phyloP scores from a whole-genome alignment of 2,113 vertebrate species.

The Oreochromis aureus region DNA sequence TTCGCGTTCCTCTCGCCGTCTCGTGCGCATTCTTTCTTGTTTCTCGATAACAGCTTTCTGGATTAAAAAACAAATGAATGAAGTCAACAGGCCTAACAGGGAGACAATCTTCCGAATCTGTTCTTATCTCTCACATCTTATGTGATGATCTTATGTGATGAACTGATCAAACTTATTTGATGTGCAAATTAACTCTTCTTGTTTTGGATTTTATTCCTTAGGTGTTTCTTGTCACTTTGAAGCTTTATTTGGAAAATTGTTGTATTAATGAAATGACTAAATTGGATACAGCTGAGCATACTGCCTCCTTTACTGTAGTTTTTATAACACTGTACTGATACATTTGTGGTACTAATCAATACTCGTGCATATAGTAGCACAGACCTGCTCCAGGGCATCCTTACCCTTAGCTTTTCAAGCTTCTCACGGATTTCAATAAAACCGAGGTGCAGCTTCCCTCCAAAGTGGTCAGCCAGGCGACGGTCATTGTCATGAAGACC shows the following conservation, averaged over 20 bases:
- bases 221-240: neutral
- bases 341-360: neutral
- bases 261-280: neutral
- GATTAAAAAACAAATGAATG: neutral
- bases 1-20: conserved; percentile 87
- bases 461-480: conserved; percentile 95
- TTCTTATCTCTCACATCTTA: neutral
- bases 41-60: conserved; percentile 95
- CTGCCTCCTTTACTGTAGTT: neutral
- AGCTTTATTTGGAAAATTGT: neutral
- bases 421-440: conserved; percentile 99
- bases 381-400: neutral
- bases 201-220: neutral
- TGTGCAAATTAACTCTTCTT: neutral
- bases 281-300: neutral
- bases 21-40: conserved; percentile 88
- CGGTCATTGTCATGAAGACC: conserved; percentile 98
- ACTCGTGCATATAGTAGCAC: neutral
- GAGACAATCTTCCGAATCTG: neutral
- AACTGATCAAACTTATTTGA: neutral
- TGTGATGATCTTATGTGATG: neutral
- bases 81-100: neutral
- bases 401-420: conserved; percentile 93
- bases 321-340: neutral
- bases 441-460: conserved; percentile 94